Evolutionary conservation across 2,888 invertebrate genomes (phyloP), one percentile per base, ranked within the genome.

Genomic region (Chloroclysta siterata): DNA sequence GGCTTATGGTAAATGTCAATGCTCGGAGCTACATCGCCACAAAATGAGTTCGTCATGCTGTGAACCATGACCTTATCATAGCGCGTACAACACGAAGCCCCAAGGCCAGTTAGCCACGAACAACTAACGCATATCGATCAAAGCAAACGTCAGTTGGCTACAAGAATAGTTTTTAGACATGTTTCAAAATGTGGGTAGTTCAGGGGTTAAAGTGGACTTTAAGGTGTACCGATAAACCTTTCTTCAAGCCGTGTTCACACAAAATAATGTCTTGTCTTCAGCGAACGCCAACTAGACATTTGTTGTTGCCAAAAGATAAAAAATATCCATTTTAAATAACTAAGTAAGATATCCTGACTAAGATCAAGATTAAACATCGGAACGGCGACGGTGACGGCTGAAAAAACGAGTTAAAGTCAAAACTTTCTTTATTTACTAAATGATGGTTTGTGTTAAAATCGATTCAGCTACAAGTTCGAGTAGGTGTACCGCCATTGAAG

Each of bases 51-150:
- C 50, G 66, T 70, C 66, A 67, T 63, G 61, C 46, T 51, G 46
- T 33, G 44, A 78, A 74, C 85, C 83, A 78, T 85, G 84, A 85
- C 80, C 82, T 84, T 82, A 80, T 82, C 76, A 81, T 75, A 77
- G 72, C 67, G 67, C 72, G 71, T 73, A 77, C 71, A 78, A 67
- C 72, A 73, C 68, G 65, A 59, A 42, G 64, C 61, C 69, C 70
- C 78, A 80, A 84, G 83, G 85, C 70, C 74, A 69, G 50, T 13
- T n/a, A 22, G 52, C 55, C 72, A 74, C 74, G 65, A 74, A 74
- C 67, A 67, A 22, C 50, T 50, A 50, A 66, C 61, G 65, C 57
- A 69, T 76, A 82, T 84, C 77, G 80, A 84, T 84, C 78, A 80
- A 75, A 75, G 75, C 69, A 61, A 67, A 72, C 71, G 72, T 71